These are phyloP conservation scores for Rhabdomys dilectus DNA, from an alignment of 2,113 vertebrate genomes.

Conservation along the genomic window DNA sequence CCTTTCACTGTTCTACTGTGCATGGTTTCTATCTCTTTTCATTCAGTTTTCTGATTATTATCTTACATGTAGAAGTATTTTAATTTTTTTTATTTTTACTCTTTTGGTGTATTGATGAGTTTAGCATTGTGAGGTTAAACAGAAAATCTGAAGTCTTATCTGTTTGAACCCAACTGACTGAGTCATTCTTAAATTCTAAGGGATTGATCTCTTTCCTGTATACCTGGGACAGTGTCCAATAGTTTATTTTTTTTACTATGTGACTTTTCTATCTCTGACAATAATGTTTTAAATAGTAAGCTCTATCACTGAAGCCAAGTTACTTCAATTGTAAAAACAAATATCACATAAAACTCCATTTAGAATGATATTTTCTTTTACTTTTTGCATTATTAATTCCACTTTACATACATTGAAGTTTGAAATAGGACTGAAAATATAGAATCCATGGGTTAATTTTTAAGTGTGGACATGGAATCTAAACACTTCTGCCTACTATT, in stretches of 20 bases:
- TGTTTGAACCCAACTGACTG: neutral
- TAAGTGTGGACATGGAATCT: neutral
- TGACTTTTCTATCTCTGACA: neutral
- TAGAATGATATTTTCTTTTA: neutral
- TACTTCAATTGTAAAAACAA: neutral
- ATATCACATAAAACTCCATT: neutral
- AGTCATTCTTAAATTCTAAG: neutral
- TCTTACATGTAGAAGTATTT: neutral
- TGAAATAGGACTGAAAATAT: neutral
- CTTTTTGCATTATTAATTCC: neutral
- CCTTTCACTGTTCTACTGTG: neutral
- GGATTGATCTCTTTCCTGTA: neutral
- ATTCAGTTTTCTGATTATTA: neutral
- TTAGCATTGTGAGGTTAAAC: neutral
- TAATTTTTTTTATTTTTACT: neutral
- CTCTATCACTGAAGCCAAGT: neutral
- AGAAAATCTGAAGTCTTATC: neutral
- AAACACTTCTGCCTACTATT: neutral
- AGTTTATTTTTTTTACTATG: neutral
- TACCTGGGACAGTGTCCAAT: rapidly evolving
- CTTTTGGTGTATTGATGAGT: neutral
- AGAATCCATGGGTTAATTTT: neutral
- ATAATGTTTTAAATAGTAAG: conserved; percentile 11
- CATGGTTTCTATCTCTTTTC: neutral
- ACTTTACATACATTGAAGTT: neutral